Evolutionary conservation across 1,140 invertebrate species (phyloP), one percentile per base, ranked within the genome.

Genomic region (Rhizoglyphus robini): DNA sequence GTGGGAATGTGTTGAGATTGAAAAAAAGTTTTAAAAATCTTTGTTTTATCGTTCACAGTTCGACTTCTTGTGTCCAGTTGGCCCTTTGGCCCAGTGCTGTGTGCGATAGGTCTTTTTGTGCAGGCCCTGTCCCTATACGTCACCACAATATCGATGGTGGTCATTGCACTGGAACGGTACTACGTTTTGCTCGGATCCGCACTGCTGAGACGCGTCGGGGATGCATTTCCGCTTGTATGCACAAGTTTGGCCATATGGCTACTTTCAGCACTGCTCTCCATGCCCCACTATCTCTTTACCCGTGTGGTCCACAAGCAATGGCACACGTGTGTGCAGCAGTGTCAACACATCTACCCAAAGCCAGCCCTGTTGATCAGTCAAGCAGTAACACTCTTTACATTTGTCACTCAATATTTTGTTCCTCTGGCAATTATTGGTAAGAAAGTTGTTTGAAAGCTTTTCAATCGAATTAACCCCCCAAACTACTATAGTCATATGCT

Each of bases 201-300:
- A 18, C 74, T n/a, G n/a, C 73, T 31, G 74, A n/a, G 74, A 11
- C 69, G 79, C 8, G 73, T 81, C 63, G 72, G 34, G 18, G 8
- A 8, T 32, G 68, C 48, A 41, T 25, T 59, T 31, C 27, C 47
- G 4, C 23, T 11, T 13, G 11, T n/a, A 20, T 15, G 25, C 4
- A 41, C 96, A 67, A 94, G 98, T 62, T 73, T 88, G 1, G 80
- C 83, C 54, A 94, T 97, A 62, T 98, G 95, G 94, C 75, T 88
- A 4, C 83, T 94, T 34, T 87, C 91, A 0, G 76, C 94, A 30
- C 75, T 88, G 0, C 82, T 91, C 0, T 95, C 92, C 0, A 79
- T 93, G 1, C 95, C 95, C 0, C 94, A 97, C 69, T 93, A 89
- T 0, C 81, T 94, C 41, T 95, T 90, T 74, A 65, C 73, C 67